Evolutionary conservation across 2,113 vertebrate genomes (phyloP).

Genomic region (Scytalopus superciliaris): DNA sequence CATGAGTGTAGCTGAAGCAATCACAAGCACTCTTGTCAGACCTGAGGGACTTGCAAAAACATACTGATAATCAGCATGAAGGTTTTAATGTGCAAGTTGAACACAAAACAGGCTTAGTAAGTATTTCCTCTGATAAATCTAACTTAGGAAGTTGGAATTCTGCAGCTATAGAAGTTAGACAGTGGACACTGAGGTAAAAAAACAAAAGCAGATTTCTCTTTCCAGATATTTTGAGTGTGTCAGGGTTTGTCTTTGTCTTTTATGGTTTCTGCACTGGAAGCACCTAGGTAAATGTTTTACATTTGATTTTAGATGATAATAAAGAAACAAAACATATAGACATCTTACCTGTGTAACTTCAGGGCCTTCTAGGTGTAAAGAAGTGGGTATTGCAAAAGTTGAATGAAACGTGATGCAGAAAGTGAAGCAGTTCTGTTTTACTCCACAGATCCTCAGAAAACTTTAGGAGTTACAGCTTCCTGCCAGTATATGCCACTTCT

Average conservation of each 20-base stretch:
- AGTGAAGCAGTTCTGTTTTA: not conserved
- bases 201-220: not conserved
- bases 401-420: not conserved
- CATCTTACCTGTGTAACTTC: slow-evolving; percentile 64
- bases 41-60: not conserved
- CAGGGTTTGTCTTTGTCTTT: not conserved
- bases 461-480: slow-evolving; percentile 22
- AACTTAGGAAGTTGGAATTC: not conserved
- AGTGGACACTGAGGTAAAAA: rapidly evolving
- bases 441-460: slow-evolving; percentile 2
- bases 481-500: slow-evolving; percentile 54
- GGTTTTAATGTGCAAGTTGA: not conserved
- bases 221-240: not conserved
- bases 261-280: not conserved
- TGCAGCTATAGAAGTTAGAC: not conserved
- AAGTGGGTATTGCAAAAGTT: not conserved
- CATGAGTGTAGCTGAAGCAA: not conserved
- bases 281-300: not conserved
- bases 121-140: not conserved
- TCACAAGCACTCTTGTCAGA: not conserved
- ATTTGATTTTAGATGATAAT: not conserved
- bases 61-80: not conserved
- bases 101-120: not conserved
- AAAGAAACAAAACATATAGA: not conserved
- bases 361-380: not conserved